Evolutionary conservation across 2,113 vertebrate genomes (phyloP), one percentile per base, ranked within the genome.

Genomic region (Crotalus tigris): DNA sequence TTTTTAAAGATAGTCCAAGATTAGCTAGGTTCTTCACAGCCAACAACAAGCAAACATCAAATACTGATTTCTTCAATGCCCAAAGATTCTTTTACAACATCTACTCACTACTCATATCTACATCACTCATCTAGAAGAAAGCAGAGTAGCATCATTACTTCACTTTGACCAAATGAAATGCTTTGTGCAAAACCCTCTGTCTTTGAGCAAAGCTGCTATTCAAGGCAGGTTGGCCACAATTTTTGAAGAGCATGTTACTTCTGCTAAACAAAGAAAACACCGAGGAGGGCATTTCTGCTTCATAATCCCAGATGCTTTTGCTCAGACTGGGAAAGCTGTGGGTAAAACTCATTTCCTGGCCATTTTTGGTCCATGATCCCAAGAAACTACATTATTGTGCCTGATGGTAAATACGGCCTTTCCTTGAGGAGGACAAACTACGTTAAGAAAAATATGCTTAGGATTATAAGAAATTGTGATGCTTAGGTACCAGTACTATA

Each of bases 401-500:
- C 17, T 44, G 75, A 81, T 81, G 33, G 33, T 39, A 21, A 39
- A 81, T 81, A 7, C 17, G 33, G 3, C 33, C 6, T 44, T 44
- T 81, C 33, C 33, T 81, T 81, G 33, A 44, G 7, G 33, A 44
- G 75, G 33, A 21, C 75, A 81, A 81, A 81, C 33, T 81, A 44
- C 0, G 17, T 6, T 81, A 81, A 57, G 54, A 91, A 61, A 81
- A 81, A 44, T 9, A 44, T 81, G 33, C 3, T 81, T 81, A 81
- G 33, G 17, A 81, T 81, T 81, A 17, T 81, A 81, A 39, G 33
- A 81, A 61, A 88, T 69, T 94, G 87, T 93, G 55, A 94, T 87
- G 33, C 10, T 46, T 88, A 87, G 92, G 10, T 1, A 92, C 26
- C 91, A 11, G 90, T 75, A n/a, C 1, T 29, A 88, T 53, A 92